These are phyloP conservation scores for Paraescarpia echinospica DNA, from an alignment of 1,140 invertebrate genomes.

Conservation along the genomic window DNA sequence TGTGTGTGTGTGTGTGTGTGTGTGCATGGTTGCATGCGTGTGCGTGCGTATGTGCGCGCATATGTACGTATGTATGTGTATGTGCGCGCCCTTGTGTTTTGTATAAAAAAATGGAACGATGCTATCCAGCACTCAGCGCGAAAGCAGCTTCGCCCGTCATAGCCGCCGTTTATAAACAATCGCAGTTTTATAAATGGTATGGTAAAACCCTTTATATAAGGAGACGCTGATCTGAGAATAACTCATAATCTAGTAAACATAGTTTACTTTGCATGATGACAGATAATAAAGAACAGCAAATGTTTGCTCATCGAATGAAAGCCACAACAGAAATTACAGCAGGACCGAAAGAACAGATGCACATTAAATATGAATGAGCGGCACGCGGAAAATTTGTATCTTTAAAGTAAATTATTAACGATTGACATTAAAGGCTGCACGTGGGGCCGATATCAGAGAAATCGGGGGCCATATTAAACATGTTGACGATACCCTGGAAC, in stretches of 20 bases:
- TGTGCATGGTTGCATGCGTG: background rate
- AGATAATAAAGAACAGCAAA: background rate
- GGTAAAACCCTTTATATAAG: too few species aligned
- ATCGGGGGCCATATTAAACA: background rate
- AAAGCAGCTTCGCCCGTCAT: too few species aligned
- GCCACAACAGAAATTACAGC: background rate
- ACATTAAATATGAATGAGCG: background rate
- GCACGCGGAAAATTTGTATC: background rate
- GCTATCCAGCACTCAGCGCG: too few species aligned
- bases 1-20: conserved; percentile 13
- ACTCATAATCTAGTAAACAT: too few species aligned
- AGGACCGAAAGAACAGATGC: background rate
- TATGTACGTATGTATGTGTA: background rate
- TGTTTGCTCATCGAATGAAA: background rate
- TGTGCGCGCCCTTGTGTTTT: too few species aligned
- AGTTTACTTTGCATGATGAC: background rate
- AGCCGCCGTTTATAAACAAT: too few species aligned
- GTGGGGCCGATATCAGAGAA: background rate
- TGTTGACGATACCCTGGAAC: background rate
- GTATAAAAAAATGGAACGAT: too few species aligned
- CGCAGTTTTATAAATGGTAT: too few species aligned
- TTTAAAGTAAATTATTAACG: background rate
- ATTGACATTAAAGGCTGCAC: background rate
- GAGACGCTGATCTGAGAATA: too few species aligned
- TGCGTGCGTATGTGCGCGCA: background rate